Evolutionary conservation across 1,140 invertebrate genomes (phyloP), one percentile per base, ranked within the genome.

Genomic region (Elymnias hypermnestra): DNA sequence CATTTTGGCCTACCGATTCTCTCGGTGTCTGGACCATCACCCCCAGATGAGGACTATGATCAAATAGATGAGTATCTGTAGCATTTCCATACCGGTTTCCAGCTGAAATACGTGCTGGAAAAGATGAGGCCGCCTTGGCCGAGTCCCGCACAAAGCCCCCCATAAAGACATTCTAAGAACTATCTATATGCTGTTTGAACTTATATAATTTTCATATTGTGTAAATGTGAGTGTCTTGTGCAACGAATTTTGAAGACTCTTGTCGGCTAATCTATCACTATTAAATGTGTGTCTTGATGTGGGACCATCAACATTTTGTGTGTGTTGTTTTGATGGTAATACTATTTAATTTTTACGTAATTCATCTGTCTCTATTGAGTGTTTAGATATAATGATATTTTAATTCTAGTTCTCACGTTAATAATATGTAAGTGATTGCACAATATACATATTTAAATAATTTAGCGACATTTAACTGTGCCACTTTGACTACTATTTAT

Each of bases 21-120:
- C 2, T 93, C 92, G 18, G 88, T 94, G 5, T 93, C 92, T 8
- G 92, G 92, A 38, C 92, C 93, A 0, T 93, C 92, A n/a, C 92
- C 92, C 17, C 91, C 92, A 0, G 90, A 92, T 51, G 91, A 92
- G 48, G 89, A 90, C 60, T 86, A 85, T 18, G 86, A 87, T 44
- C 83, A 86, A 58, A 86, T 87, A 65, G 86, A 87, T 56, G 85
- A 87, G 72, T 87, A 86, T 64, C 83, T 86, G 70, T 85, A 87
- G 81, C 81, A 83, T 83, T 83, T 81, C 48, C 76, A 84, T 44
- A 83, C 76, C 22, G 68, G 72, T 72, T 83, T 84, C 72, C 81
- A 82, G 75, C 67, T 84, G 26, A 81, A 83, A 63, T 83, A 81
- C 47, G 78, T 79, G 57, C 72, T 84, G 65, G 78, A 83, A 66